Evolutionary conservation across 2,888 invertebrate genomes (phyloP), one percentile per base, ranked within the genome.

Genomic region (Aphidoletes aphidimyza): DNA sequence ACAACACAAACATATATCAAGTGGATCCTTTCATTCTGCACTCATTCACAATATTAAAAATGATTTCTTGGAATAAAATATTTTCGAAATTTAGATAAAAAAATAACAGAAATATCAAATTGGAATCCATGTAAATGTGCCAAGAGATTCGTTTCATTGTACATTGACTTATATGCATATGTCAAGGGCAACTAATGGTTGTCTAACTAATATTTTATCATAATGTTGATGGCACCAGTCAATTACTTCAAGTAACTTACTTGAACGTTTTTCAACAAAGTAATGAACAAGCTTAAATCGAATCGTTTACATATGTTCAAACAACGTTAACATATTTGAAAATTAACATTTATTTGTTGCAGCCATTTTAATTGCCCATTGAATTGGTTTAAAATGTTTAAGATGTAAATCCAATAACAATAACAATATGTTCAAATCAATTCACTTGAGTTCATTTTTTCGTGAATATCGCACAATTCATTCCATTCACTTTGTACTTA

Each of bases 161-260:
- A 19, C 47, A 2, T 2, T 11, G 8, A 19, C 17, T 11, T 47
- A 47, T 47, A 11, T 17, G 47, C 54, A 54, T 54, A 22, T n/a
- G 54, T 54, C 22, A 54, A 54, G 54, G 54, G 54, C 22, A 54
- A 54, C 54, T 54, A 54, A 54, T 54, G 54, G 22, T 54, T 22
- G 22, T 54, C 54, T 54, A 54, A 54, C 22, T 22, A 22, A n/a
- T n/a, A n/a, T n/a, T 54, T 54, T 54, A 11, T 54, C 22, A 22
- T 22, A 54, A 22, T 22, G 54, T 54, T 19, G 47, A 17, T 47
- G 8, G 47, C 47, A 47, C 17, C 11, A 47, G n/a, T n/a, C n/a
- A n/a, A n/a, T n/a, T n/a, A n/a, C n/a, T n/a, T n/a, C n/a, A n/a
- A n/a, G n/a, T 11, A 17, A 47, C 6, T 17, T 19, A 54, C n/a